Evolutionary conservation across 2,888 invertebrate genomes (phyloP).

Genomic region (Calameuta pallipes): DNA sequence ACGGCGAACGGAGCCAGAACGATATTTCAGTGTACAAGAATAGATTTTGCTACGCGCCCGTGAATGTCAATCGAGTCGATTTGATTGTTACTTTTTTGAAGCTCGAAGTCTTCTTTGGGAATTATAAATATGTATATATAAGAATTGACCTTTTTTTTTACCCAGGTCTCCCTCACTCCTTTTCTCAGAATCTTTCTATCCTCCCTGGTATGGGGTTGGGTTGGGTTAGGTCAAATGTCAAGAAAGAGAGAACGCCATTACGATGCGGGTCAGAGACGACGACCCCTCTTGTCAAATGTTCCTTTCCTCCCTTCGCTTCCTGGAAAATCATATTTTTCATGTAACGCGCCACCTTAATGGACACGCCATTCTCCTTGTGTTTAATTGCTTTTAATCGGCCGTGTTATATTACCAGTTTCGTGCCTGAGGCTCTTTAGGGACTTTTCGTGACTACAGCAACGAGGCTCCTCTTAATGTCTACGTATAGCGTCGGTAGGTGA

Average conservation of each 20-base stretch:
- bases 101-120: background rate
- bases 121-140: background rate
- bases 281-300: background rate
- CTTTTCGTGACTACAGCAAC: background rate
- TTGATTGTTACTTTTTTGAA: background rate
- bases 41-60: no score
- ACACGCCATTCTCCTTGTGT: background rate
- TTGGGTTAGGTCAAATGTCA: constrained; percentile 5
- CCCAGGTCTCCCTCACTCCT: background rate
- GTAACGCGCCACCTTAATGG: background rate
- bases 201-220: background rate
- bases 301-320: background rate
- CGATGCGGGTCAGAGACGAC: background rate
- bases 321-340: background rate
- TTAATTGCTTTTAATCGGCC: background rate
- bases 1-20: no score
- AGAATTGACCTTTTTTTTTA: background rate
- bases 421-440: background rate
- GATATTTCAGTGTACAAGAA: no score
- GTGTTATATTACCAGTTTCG: background rate
- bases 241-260: background rate
- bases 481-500: background rate
- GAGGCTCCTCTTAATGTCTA: background rate
- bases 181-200: background rate
- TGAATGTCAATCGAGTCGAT: background rate